Conservation (phyloP, 2,113 vertebrate species). For the Lates calcarifer region DNA sequence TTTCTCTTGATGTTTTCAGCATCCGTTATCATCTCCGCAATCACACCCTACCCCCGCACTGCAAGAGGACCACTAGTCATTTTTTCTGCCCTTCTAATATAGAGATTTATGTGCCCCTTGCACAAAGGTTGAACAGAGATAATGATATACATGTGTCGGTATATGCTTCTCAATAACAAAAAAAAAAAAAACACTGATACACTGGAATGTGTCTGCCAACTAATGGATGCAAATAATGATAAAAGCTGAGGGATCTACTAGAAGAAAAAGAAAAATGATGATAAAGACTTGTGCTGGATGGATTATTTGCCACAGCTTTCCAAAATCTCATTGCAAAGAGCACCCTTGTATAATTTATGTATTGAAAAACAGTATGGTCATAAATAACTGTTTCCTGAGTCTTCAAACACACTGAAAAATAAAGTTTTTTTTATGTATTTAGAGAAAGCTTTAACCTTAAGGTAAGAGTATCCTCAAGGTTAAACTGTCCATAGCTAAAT, state of each 20-base stretch:
- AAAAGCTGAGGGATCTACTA: constrained; percentile 27
- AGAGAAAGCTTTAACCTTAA: constrained; percentile 25
- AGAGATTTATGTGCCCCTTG: constrained; percentile 49
- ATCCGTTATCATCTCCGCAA: constrained; percentile 34
- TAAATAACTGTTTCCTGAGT: constrained; percentile 46
- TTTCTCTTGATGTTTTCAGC: constrained; percentile 36
- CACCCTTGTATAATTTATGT: constrained; percentile 59
- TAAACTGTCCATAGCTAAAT: constrained; percentile 25
- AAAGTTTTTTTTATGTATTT: constrained; percentile 33
- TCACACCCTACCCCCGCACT: background rate
- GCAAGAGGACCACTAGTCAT: constrained; percentile 27
- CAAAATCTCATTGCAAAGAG: constrained; percentile 46
- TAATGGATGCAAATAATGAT: constrained; percentile 48
- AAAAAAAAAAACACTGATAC: constrained; percentile 31
- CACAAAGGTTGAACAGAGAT: constrained; percentile 20
- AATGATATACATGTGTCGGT: constrained; percentile 51
- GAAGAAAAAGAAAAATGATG: constrained; percentile 28
- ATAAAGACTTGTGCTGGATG: constrained; percentile 46
- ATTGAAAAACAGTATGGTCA: constrained; percentile 51
- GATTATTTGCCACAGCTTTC: constrained; percentile 62
- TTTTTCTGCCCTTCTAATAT: constrained; percentile 40
- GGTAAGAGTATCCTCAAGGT: constrained; percentile 22
- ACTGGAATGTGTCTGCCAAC: constrained; percentile 47
- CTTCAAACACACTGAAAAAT: constrained; percentile 32
- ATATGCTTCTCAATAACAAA: constrained; percentile 13